These are phyloP conservation scores for Apantesis nais DNA, from an alignment of 2,888 invertebrate species.

Conservation along the genomic window DNA sequence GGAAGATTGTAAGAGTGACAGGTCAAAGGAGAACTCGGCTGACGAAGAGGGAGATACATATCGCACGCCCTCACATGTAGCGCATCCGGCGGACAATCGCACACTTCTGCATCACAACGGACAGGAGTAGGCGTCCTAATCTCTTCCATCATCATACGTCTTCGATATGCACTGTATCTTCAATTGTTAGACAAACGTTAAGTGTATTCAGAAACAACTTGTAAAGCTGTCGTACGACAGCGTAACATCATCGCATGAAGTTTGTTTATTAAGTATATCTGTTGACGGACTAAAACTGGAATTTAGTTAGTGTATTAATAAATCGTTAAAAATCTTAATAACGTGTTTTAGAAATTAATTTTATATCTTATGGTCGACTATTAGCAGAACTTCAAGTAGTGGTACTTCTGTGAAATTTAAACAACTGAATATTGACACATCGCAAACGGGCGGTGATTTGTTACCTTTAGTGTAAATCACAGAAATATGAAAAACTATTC, in stretches of 20 bases:
- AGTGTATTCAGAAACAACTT: constrained; percentile 28
- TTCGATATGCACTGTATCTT: constrained; percentile 51
- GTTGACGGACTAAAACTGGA: constrained; percentile 59
- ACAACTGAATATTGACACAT: constrained; percentile 35
- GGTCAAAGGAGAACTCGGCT: constrained; percentile 87
- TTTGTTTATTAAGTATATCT: constrained; percentile 30
- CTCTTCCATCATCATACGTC: constrained; percentile 40
- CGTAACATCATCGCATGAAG: constrained; percentile 19
- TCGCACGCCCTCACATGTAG: constrained; percentile 84
- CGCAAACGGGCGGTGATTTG: constrained; percentile 31
- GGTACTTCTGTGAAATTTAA: constrained; percentile 40
- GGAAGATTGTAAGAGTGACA: constrained; percentile 88
- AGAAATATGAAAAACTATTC: constrained; percentile 28
- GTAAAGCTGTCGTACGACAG: constrained; percentile 21
- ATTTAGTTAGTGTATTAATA: constrained; percentile 62
- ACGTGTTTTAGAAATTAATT: constrained; percentile 51
- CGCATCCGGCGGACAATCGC: constrained; percentile 87
- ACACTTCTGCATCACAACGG: constrained; percentile 92
- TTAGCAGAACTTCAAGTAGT: constrained; percentile 43
- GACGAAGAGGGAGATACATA: constrained; percentile 84
- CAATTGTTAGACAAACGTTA: constrained; percentile 40
- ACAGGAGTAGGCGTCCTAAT: constrained; percentile 87
- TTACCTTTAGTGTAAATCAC: constrained; percentile 39
- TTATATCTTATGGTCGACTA: constrained; percentile 48
- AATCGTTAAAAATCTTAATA: constrained; percentile 43